Percentiles rank a stretch among this genome's conserved stretches.
These are phyloP conservation scores for Lithophane socia DNA, from an alignment of 2,888 invertebrate species.

Conservation along the genomic window DNA sequence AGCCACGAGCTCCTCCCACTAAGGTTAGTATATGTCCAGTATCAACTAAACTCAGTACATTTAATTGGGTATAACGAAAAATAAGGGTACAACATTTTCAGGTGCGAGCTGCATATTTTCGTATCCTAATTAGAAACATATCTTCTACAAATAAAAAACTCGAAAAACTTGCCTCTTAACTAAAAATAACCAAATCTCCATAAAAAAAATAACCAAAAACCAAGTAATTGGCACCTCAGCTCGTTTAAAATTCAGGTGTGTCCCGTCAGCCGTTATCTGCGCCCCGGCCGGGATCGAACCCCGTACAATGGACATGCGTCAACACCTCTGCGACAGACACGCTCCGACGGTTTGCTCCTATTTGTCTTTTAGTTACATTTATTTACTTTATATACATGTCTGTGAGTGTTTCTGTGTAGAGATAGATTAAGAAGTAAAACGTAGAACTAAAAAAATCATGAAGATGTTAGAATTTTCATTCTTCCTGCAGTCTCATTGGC, in stretches of 20 bases:
- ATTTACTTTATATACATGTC: constrained; percentile 36
- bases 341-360: constrained; percentile 58
- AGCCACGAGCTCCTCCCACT: too few relatives aligned
- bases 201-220: constrained; percentile 27
- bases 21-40: too few relatives aligned
- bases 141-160: not conserved
- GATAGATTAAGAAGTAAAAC: constrained; percentile 13
- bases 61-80: not conserved
- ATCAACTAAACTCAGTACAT: too few relatives aligned
- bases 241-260: constrained; percentile 78
- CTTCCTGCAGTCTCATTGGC: not conserved
- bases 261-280: constrained; percentile 75
- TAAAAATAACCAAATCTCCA: constrained; percentile 48
- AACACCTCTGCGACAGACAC: constrained; percentile 65
- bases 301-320: constrained; percentile 79
- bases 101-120: not conserved
- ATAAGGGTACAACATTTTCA: not conserved
- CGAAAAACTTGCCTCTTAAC: not conserved
- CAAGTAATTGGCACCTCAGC: constrained; percentile 74
- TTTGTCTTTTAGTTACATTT: constrained; percentile 62
- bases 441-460: not conserved
- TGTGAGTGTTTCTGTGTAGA: not conserved
- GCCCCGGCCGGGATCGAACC: constrained; percentile 63
- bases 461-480: not conserved
- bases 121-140: not conserved